Evolutionary conservation across 1,140 invertebrate genomes (phyloP).

Genomic region (Musca vetustissima): DNA sequence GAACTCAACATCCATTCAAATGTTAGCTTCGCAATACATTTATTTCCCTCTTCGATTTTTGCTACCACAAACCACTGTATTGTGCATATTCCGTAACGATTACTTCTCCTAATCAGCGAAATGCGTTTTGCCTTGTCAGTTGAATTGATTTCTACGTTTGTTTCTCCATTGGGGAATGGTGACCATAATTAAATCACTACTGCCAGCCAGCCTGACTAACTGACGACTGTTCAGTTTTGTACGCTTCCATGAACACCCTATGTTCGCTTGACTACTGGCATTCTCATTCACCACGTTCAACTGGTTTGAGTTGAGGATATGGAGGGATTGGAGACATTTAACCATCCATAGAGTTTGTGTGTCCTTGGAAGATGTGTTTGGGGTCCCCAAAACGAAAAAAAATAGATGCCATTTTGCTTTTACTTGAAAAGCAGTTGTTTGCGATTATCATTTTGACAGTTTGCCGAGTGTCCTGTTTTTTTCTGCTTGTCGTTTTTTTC

Average conservation of each 20-base stretch:
- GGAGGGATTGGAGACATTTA: too few relatives aligned
- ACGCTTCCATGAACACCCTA: constrained; percentile 9
- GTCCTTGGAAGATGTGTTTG: not conserved
- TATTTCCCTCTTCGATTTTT: too few relatives aligned
- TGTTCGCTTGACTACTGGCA: not conserved
- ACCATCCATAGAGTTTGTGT: too few relatives aligned
- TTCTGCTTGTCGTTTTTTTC: constrained; percentile 28
- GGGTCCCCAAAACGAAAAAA: not conserved
- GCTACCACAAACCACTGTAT: too few relatives aligned
- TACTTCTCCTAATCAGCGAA: constrained; percentile 46
- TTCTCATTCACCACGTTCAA: not conserved
- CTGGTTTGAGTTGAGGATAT: too few relatives aligned
- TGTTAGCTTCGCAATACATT: too few relatives aligned
- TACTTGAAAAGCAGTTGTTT: constrained; percentile 50
- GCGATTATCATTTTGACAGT: constrained; percentile 53
- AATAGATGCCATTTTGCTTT: constrained; percentile 41
- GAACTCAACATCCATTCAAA: too few relatives aligned
- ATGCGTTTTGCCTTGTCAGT: constrained; percentile 42
- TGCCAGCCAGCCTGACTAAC: too few relatives aligned
- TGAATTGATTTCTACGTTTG: constrained; percentile 27
- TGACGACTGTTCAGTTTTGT: constrained; percentile 9
- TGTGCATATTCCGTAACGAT: too few relatives aligned
- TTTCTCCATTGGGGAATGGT: not conserved
- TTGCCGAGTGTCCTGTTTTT: constrained; percentile 36
- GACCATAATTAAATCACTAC: constrained; percentile 24